phyloP scores from a whole-genome alignment of 1,140 invertebrate genomes.

The Dreissena polymorpha region DNA sequence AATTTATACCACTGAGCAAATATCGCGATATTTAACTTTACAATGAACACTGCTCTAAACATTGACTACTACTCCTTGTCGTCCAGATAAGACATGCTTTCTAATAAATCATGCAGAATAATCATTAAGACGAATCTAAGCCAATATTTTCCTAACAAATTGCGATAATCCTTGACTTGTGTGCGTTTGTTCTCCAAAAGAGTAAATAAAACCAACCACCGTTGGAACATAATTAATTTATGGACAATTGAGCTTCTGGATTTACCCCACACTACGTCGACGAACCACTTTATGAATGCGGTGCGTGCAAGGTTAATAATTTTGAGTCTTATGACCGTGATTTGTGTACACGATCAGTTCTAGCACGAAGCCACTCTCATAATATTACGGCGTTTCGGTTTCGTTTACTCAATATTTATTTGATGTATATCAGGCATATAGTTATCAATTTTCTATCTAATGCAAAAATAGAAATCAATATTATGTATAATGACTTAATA shows the following conservation, averaged over 20 bases:
- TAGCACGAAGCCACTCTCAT: too few relatives aligned
- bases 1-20: constrained; percentile 8
- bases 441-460: too few relatives aligned
- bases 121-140: constrained; percentile 37
- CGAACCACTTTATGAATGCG: constrained; percentile 3
- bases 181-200: constrained; percentile 28
- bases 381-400: too few relatives aligned
- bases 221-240: constrained; percentile 49
- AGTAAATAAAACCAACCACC: constrained; percentile 11
- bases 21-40: neutral
- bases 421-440: too few relatives aligned
- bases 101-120: constrained; percentile 30
- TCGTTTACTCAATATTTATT: too few relatives aligned
- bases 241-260: constrained; percentile 26
- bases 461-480: too few relatives aligned
- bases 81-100: constrained; percentile 44
- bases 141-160: constrained; percentile 54
- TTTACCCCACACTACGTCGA: constrained; percentile 36
- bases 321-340: too few relatives aligned
- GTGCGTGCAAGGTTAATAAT: too few relatives aligned
- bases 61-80: neutral
- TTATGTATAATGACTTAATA: too few relatives aligned
- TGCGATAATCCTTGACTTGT: constrained; percentile 45
- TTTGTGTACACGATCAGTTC: too few relatives aligned
- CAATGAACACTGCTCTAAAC: neutral